Evolutionary conservation across 2,888 invertebrate genomes (phyloP).

Genomic region (Caenorhabditis sinica): DNA sequence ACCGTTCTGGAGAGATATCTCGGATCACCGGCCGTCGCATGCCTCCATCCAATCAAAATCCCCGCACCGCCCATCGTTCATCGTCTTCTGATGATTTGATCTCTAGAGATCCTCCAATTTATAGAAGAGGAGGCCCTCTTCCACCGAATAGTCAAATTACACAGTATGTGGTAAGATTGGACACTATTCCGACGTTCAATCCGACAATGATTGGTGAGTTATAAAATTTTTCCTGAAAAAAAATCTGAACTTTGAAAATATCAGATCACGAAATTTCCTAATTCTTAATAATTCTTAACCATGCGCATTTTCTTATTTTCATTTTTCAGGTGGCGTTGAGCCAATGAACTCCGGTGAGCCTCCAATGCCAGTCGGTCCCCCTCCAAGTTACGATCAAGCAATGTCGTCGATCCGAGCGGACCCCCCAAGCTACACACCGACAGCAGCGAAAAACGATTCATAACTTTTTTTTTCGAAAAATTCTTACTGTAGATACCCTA

Average conservation of each 20-base stretch:
- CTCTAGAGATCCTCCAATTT: conserved; percentile 45
- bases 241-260: not conserved
- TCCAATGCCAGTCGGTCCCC: conserved; percentile 65
- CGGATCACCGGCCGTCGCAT: not conserved
- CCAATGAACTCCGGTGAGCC: conserved; percentile 19
- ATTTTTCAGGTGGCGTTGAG: conserved; percentile 70
- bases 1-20: not conserved
- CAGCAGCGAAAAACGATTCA: conserved; percentile 27
- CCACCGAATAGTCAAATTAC: conserved; percentile 50
- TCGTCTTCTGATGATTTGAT: conserved; percentile 58
- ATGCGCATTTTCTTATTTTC: no score
- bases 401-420: conserved; percentile 58
- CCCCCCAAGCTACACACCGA: conserved; percentile 67
- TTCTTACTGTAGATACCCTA: not conserved
- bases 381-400: conserved; percentile 79
- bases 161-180: conserved; percentile 74
- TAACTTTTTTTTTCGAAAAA: conserved; percentile 7
- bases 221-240: not conserved
- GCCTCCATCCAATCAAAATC: not conserved
- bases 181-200: conserved; percentile 77
- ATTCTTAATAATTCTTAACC: no score
- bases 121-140: conserved; percentile 61
- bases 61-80: conserved; percentile 29
- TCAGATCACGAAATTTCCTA: not conserved
- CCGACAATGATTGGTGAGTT: conserved; percentile 73